Evolutionary conservation across 2,888 invertebrate species (phyloP).

Genomic region (Acronicta psi): DNA sequence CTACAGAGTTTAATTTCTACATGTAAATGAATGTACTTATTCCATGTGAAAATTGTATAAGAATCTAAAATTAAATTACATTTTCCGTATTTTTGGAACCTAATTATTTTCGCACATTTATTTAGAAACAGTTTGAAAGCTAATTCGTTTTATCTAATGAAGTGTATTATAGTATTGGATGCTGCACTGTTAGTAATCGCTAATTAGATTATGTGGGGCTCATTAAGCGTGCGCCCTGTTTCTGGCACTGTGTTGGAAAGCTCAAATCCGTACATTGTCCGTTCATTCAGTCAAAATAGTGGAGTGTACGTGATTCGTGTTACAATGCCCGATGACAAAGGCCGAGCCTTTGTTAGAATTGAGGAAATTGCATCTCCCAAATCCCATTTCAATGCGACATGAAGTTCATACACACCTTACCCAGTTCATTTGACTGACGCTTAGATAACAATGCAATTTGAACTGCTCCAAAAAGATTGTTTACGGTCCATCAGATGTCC

Average conservation of each 20-base stretch:
- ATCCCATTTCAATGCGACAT: slow-evolving; percentile 71
- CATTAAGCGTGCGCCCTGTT: slow-evolving; percentile 30
- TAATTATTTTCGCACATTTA: slow-evolving; percentile 5
- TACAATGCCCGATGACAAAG: slow-evolving; percentile 71
- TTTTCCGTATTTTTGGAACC: too few relatives aligned
- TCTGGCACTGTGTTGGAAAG: slow-evolving; percentile 22
- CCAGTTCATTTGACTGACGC: slow-evolving; percentile 60
- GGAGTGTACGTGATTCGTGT: slow-evolving; percentile 71
- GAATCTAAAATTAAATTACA: too few relatives aligned
- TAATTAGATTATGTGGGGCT: slow-evolving; percentile 35
- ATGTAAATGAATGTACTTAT: slow-evolving; percentile 1
- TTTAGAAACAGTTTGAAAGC: slow-evolving; percentile 5
- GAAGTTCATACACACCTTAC: slow-evolving; percentile 60
- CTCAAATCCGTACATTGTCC: slow-evolving; percentile 52
- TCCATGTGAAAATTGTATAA: neutral
- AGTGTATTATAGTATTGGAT: slow-evolving; percentile 18
- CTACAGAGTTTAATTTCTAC: slow-evolving; percentile 10
- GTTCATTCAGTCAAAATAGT: slow-evolving; percentile 64
- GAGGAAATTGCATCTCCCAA: slow-evolving; percentile 81
- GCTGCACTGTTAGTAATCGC: slow-evolving; percentile 33
- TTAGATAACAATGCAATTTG: slow-evolving; percentile 37
- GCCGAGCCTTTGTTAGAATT: slow-evolving; percentile 65
- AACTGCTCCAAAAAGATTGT: slow-evolving; percentile 35
- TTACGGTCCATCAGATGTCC: slow-evolving; percentile 40
- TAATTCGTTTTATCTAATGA: slow-evolving; percentile 23